Evolutionary conservation across 2,888 invertebrate genomes (phyloP).

Genomic region (Zygaena filipendulae): DNA sequence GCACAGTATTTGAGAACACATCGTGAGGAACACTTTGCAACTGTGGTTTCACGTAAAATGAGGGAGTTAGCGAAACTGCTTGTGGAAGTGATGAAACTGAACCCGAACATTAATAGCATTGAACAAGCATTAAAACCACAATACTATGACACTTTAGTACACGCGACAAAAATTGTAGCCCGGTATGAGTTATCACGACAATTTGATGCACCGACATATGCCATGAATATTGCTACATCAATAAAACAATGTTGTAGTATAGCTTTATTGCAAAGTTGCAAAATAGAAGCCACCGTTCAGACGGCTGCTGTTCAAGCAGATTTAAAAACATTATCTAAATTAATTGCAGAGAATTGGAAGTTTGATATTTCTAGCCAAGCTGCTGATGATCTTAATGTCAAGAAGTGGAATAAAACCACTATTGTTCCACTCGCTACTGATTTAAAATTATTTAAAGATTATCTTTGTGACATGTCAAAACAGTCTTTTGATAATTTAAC

Average conservation of each 20-base stretch:
- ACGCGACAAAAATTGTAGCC: no score
- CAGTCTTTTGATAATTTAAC: slow-evolving; percentile 9
- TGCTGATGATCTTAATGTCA: slow-evolving; percentile 19
- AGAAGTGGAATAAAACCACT: slow-evolving; percentile 21
- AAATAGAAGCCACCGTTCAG: slow-evolving; percentile 7
- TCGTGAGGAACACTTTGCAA: slow-evolving; percentile 18
- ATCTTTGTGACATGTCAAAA: slow-evolving; percentile 10
- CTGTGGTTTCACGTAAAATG: slow-evolving; percentile 21
- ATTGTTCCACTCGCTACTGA: slow-evolving; percentile 19
- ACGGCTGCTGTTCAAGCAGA: slow-evolving; percentile 11
- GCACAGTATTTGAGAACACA: slow-evolving; percentile 19
- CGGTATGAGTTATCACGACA: no score
- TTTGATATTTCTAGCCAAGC: slow-evolving; percentile 19
- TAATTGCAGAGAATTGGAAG: slow-evolving; percentile 9
- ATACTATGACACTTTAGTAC: no score
- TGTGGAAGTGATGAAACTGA: slow-evolving; percentile 18
- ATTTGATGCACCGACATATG: slow-evolving; percentile 14
- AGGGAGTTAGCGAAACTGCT: slow-evolving; percentile 21
- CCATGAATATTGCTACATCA: slow-evolving; percentile 16
- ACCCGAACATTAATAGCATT: slow-evolving; percentile 16
- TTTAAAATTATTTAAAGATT: slow-evolving; percentile 17
- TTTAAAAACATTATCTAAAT: slow-evolving; percentile 8
- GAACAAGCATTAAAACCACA: slow-evolving; percentile 14
- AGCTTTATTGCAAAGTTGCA: slow-evolving; percentile 13
- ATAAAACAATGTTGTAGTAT: slow-evolving; percentile 17